Evolutionary conservation across 2,888 invertebrate species (phyloP), one percentile per base, ranked within the genome.

Genomic region (Zaprionus obscuricornis): DNA sequence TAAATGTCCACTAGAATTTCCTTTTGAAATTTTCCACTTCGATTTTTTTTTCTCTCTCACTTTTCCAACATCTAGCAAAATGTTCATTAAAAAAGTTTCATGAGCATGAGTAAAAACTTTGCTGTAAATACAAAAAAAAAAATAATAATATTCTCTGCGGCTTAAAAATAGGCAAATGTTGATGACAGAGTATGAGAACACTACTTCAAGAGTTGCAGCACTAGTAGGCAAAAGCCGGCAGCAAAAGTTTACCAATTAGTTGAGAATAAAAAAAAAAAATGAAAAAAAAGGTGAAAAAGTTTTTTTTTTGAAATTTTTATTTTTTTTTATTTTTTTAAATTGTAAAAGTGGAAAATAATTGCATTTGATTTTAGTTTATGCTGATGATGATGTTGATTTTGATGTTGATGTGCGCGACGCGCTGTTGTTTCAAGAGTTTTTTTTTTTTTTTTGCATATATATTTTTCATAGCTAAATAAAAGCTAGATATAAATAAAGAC

Each of bases 61-160:
- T 2, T 2, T 8, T 34, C 18, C 8, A 13, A 31, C 13, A 13
- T 3, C 2, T 27, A 14, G 27, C n/a, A 14, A 31, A 22, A 43
- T 55, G 63, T 66, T 81, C 81, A 68, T 79, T 66, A 68, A 67
- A 73, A 76, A 73, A 64, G 39, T 69, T 75, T 60, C n/a, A n/a
- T n/a, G n/a, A n/a, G n/a, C n/a, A n/a, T n/a, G n/a, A n/a, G n/a
- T n/a, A n/a, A n/a, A n/a, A n/a, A n/a, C n/a, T n/a, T n/a, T n/a
- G n/a, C 13, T 13, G 20, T 22, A 16, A 50, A 29, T 36, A 31
- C 18, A 14, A 49, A 17, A 29, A 62, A 36, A 24, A 43, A 18
- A n/a, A n/a, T n/a, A n/a, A n/a, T n/a, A n/a, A n/a, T n/a, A n/a
- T n/a, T n/a, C n/a, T n/a, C n/a, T n/a, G n/a, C n/a, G n/a, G n/a